These are phyloP conservation scores for Pterocles gutturalis DNA, from an alignment of 2,113 vertebrate genomes.

Conservation along the genomic window DNA sequence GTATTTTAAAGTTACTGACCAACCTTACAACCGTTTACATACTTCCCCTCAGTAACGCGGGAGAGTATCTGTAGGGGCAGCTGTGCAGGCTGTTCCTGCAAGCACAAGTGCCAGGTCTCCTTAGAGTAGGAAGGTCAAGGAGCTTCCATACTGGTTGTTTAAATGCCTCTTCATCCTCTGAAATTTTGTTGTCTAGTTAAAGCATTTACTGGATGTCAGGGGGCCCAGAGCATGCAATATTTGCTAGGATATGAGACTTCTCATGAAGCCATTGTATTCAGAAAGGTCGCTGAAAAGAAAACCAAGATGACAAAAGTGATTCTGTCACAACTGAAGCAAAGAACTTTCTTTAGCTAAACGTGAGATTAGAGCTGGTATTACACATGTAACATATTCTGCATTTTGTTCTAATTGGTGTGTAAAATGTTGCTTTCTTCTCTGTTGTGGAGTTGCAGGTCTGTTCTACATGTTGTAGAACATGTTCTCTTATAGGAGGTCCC, in stretches of 20 bases:
- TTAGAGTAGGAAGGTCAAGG: neutral
- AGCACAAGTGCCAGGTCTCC: neutral
- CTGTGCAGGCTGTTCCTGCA: neutral
- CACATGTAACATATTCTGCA: neutral
- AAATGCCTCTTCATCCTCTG: neutral
- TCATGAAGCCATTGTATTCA: neutral
- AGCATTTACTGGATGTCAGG: neutral
- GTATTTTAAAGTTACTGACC: neutral
- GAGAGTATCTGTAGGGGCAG: neutral
- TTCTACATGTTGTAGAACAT: neutral
- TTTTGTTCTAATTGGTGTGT: neutral
- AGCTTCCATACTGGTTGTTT: neutral
- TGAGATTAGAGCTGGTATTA: neutral
- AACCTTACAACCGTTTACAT: neutral
- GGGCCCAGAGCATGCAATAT: neutral
- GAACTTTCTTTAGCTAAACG: neutral
- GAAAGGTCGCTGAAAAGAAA: neutral
- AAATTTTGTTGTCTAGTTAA: neutral
- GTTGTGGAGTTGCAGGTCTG: neutral
- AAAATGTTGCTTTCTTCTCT: neutral
- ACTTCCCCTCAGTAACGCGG: neutral
- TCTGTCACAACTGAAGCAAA: neutral
- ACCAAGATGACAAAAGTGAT: neutral
- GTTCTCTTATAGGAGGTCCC: neutral
- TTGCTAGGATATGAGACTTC: neutral